phyloP scores from a whole-genome alignment of 2,888 invertebrate genomes.

The Rosalia funebris region DNA sequence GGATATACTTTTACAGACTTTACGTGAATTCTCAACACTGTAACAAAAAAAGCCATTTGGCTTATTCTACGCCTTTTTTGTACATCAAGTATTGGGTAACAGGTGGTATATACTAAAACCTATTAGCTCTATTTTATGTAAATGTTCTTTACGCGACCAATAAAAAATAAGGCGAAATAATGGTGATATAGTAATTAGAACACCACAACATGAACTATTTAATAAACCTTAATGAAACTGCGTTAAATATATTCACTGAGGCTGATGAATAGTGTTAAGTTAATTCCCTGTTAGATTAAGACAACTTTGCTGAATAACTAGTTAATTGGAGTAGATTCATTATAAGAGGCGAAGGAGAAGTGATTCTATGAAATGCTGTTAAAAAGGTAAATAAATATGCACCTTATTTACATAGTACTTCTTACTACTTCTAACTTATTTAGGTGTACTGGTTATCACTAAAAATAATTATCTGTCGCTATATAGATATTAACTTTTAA shows the following conservation, averaged over 20 bases:
- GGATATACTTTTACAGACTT: too few species aligned
- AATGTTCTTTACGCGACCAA: too few species aligned
- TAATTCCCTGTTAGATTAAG: slow-evolving; percentile 17
- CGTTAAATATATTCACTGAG: not conserved
- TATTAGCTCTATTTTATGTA: too few species aligned
- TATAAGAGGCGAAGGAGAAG: slow-evolving; percentile 7
- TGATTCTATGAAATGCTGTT: slow-evolving; percentile 11
- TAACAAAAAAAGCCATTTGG: too few species aligned
- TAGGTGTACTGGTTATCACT: too few species aligned
- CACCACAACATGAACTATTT: slow-evolving; percentile 12
- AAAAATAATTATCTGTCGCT: too few species aligned
- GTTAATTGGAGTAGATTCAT: slow-evolving; percentile 18
- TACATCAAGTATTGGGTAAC: too few species aligned
- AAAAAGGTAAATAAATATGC: slow-evolving; percentile 16
- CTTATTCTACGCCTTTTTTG: too few species aligned
- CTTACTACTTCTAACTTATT: too few species aligned
- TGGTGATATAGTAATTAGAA: slow-evolving; percentile 15
- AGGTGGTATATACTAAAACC: too few species aligned
- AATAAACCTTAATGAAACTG: slow-evolving; percentile 8
- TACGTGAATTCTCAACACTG: too few species aligned
- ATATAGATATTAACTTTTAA: too few species aligned
- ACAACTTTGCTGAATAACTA: slow-evolving; percentile 9
- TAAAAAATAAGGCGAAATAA: slow-evolving; percentile 6
- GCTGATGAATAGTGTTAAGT: slow-evolving; percentile 20
- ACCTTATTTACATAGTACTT: slow-evolving; percentile 14